These are phyloP conservation scores for Rhagonycha fulva DNA, from an alignment of 2,888 invertebrate species.

Conservation along the genomic window DNA sequence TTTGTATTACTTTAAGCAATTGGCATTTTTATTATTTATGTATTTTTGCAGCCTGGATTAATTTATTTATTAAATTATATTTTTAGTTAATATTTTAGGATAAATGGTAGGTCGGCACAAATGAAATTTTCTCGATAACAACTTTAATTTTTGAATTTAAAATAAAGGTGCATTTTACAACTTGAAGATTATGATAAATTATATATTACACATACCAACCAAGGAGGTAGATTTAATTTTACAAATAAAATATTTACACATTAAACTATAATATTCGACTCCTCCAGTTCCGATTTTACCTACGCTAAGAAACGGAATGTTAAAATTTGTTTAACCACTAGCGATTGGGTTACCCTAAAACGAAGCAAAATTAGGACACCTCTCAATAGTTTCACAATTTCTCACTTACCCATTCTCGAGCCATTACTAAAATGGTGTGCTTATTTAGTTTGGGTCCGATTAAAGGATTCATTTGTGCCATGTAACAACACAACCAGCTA, in stretches of 20 bases:
- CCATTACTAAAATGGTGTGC: conserved; percentile 74
- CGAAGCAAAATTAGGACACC: background rate
- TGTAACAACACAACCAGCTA: conserved; percentile 90
- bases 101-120: background rate
- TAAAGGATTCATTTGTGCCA: conserved; percentile 92
- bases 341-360: conserved; percentile 26
- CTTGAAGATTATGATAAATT: background rate
- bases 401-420: conserved; percentile 75
- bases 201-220: background rate
- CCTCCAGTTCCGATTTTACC: background rate
- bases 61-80: too few species aligned
- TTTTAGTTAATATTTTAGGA: too few species aligned
- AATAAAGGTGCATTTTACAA: background rate
- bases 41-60: too few species aligned
- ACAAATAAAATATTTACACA: background rate
- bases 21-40: too few species aligned
- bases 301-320: background rate
- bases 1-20: too few species aligned
- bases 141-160: background rate
- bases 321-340: background rate
- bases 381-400: background rate
- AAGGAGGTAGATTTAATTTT: background rate
- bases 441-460: conserved; percentile 80
- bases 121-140: background rate
- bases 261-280: background rate